Evolutionary conservation across 2,113 vertebrate genomes (phyloP).

Genomic region (Chloropsis hardwickii): DNA sequence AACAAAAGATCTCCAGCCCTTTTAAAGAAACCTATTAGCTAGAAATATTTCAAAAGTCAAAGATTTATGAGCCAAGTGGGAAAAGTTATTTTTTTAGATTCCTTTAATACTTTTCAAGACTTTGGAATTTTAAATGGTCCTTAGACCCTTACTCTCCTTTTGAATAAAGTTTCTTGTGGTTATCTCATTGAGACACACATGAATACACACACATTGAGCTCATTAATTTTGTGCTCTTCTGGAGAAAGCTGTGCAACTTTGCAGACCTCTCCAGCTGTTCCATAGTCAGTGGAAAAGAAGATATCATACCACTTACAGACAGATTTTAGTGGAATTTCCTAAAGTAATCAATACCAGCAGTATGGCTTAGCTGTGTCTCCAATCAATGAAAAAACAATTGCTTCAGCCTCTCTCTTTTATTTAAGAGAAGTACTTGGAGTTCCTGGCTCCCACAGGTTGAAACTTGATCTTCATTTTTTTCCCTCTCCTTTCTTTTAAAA

Average conservation of each 20-base stretch:
- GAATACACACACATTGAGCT: not conserved
- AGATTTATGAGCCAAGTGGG: not conserved
- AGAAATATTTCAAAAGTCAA: not conserved
- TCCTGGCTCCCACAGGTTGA: not conserved
- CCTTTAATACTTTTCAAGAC: not conserved
- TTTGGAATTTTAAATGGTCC: not conserved
- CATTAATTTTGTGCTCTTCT: not conserved
- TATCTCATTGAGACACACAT: not conserved
- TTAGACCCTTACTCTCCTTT: not conserved
- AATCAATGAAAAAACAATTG: not conserved
- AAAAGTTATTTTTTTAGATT: not conserved
- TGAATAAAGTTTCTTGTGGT: not conserved
- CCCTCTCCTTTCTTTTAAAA: not conserved
- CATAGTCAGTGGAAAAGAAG: not conserved
- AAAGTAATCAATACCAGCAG: not conserved
- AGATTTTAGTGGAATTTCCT: not conserved
- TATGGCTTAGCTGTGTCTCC: not conserved
- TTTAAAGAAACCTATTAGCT: not conserved
- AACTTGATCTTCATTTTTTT: not conserved
- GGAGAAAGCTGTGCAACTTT: not conserved
- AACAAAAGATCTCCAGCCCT: not conserved
- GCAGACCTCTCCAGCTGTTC: not conserved
- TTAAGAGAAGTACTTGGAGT: not conserved
- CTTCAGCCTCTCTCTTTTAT: not conserved
- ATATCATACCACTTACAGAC: not conserved